Base-by-base conservation (phyloP, 2,113 vertebrate species). In the Erinaceus europaeus region DNA sequence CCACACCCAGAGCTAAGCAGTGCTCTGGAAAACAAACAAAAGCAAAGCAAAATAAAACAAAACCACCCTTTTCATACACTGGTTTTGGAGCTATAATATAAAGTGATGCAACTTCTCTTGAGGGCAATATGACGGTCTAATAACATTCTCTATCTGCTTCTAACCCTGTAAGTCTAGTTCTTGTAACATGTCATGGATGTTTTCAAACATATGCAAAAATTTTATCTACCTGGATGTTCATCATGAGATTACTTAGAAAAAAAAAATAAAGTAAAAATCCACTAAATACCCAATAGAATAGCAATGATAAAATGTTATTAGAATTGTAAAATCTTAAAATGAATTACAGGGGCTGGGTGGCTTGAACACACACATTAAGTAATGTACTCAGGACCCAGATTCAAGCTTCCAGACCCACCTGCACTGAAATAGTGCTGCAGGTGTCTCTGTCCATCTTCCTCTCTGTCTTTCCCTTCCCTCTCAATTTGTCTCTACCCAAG, bases 221-320 rank as follows among this genome's bases (percentile, higher is more conserved):
- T 44, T 38, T 32, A 29, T 62, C 38, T 65, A 73, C 8, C 5
- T 76, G 15, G 55, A 64, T 90, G 14, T 8, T 93, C 9, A 69
- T 76, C 29, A 38, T 61, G 34, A 36, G 40, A 84, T 78, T 90
- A 86, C 77, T 93, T 90, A 36, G 69, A 68, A 81, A 84, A 79
- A n/a, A 40, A 5, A 65, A 5, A 53, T 44, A 85, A 90, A 50
- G 36, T 61, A 85, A 40, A 80, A 84, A 62, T 84, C 52, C 81
- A 46, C 5, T 78, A 72, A 73, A 82, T 69, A 46, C 10, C n/a
- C 23, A 40, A 46, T 36, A 42, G 17, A 52, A 42, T 80, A 92
- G 42, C 1, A 81, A 46, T 69, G 32, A 83, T 86, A 32, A 5
- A 75, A 65, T 82, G 36, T 55, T 87, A 82, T 72, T 73, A 79